A percentile compares a stretch with the other conserved stretches of the same genome.
These are phyloP conservation scores for Augochlora pura DNA, from an alignment of 1,140 invertebrate genomes.

Conservation along the genomic window DNA sequence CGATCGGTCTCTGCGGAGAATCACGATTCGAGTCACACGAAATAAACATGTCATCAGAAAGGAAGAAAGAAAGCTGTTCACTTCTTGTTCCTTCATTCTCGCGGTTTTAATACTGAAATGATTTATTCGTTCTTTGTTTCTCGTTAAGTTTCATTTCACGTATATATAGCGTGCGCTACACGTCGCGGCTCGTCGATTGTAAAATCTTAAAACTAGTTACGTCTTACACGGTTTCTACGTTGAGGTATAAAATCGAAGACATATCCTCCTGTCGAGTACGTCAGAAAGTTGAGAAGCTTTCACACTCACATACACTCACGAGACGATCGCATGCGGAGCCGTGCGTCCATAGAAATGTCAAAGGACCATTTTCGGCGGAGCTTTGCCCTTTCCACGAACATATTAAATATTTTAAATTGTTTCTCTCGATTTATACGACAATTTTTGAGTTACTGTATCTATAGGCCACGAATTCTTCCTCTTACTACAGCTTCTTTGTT, in stretches of 20 bases:
- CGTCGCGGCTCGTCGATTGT: background rate
- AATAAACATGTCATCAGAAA: background rate
- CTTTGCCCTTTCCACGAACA: no score
- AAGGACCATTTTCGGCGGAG: background rate
- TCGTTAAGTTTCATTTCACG: no score
- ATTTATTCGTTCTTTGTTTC: constrained; percentile 12
- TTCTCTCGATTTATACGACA: no score
- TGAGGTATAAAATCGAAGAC: constrained; percentile 45
- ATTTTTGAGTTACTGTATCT: no score
- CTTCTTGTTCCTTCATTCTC: background rate
- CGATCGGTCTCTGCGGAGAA: background rate
- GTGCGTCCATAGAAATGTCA: background rate
- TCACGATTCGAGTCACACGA: background rate
- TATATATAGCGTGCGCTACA: no score
- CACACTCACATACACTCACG: background rate
- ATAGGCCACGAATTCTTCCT: no score
- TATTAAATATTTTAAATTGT: no score
- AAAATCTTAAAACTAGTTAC: background rate
- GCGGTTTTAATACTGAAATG: constrained; percentile 12
- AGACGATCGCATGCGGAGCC: background rate
- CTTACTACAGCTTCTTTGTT: no score
- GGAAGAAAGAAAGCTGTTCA: background rate
- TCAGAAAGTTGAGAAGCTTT: background rate
- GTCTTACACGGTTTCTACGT: background rate
- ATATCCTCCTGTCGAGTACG: background rate